A percentile compares a stretch with the other conserved stretches of the same genome.
phyloP scores from a whole-genome alignment of 2,797 vertebrate genomes.

The Chromis chromis region DNA sequence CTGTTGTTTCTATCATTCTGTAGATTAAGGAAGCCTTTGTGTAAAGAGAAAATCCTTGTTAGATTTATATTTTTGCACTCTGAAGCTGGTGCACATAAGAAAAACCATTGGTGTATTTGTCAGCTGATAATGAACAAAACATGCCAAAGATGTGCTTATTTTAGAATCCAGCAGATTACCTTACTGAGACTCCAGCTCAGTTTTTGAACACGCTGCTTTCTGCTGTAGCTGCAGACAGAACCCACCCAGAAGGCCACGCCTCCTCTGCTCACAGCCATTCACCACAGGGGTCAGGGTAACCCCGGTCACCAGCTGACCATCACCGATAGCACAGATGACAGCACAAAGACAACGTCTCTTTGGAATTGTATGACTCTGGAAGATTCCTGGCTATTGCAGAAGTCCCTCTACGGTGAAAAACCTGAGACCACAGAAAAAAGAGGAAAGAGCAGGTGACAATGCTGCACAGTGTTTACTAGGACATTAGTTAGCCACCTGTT shows the following conservation, averaged over 20 bases:
- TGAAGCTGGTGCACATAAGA: too few relatives aligned
- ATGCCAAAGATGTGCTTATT: neutral
- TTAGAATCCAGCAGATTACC: constrained; percentile 64
- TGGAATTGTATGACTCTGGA: neutral
- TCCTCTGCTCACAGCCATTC: constrained; percentile 87
- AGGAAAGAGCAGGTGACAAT: neutral
- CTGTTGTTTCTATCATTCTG: too few relatives aligned
- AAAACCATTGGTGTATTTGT: neutral
- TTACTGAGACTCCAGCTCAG: constrained; percentile 72
- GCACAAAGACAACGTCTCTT: neutral
- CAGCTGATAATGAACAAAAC: neutral
- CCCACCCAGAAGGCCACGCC: constrained; percentile 82
- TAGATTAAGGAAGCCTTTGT: too few relatives aligned
- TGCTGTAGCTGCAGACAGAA: constrained; percentile 74
- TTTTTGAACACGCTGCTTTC: constrained; percentile 67
- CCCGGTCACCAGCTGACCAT: constrained; percentile 73
- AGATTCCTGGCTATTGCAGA: constrained; percentile 5
- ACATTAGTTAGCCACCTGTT: neutral
- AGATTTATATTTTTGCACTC: too few relatives aligned
- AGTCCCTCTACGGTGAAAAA: neutral
- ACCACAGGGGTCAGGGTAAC: constrained; percentile 66
- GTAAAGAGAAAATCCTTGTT: too few relatives aligned
- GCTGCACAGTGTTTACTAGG: neutral
- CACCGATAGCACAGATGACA: constrained; percentile 30
- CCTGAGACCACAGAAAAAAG: constrained; percentile 34